phyloP scores from a whole-genome alignment of 2,113 vertebrate species.

The Colaptes auratus region DNA sequence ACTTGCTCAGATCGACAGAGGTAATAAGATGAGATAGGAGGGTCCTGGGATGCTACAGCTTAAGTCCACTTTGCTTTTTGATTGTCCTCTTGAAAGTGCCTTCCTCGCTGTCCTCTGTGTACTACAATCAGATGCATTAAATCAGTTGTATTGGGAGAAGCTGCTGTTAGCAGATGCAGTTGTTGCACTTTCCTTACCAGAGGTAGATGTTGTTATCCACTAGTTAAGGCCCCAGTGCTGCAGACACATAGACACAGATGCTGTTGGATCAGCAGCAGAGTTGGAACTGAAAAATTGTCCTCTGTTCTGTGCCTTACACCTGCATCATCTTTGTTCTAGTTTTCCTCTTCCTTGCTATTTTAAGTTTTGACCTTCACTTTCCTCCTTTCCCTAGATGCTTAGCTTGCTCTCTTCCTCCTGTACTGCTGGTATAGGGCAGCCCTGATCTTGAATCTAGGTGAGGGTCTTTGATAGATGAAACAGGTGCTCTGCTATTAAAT shows the following conservation, averaged over 20 bases:
- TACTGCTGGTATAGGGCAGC: not conserved
- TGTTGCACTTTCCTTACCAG: not conserved
- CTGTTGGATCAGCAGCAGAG: not conserved
- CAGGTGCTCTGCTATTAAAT: not conserved
- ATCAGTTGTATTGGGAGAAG: not conserved
- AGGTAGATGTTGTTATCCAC: not conserved
- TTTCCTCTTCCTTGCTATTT: not conserved
- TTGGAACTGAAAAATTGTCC: not conserved
- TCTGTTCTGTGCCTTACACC: not conserved
- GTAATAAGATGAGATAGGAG: slow-evolving; percentile 67
- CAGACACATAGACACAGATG: not conserved
- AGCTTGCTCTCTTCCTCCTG: not conserved
- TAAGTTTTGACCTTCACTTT: not conserved
- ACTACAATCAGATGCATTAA: not conserved
- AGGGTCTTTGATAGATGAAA: not conserved
- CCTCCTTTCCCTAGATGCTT: not conserved
- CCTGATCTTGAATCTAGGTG: not conserved
- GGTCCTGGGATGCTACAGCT: not conserved
- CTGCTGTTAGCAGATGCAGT: not conserved
- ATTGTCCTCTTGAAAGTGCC: not conserved
- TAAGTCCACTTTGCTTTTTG: not conserved
- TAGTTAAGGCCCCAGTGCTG: not conserved
- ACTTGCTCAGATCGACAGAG: slow-evolving; percentile 92
- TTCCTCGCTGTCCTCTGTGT: not conserved
- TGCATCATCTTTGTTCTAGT: not conserved